Conservation (phyloP, 2,888 invertebrate genomes). For the Horisme vitalbata region DNA sequence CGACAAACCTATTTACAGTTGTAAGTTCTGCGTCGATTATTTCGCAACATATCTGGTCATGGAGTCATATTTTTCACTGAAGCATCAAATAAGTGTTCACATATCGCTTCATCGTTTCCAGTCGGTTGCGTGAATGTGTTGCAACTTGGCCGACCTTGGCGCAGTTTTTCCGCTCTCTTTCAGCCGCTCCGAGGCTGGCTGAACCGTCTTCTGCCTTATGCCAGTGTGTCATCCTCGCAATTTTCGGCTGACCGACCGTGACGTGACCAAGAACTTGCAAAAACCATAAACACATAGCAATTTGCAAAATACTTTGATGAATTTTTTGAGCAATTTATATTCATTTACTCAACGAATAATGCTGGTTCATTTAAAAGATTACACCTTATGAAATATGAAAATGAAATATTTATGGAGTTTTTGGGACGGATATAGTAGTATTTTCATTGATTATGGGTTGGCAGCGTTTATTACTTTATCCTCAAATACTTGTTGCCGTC, state of each 20-base stretch:
- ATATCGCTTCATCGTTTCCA: slow-evolving; percentile 60
- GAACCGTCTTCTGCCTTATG: slow-evolving; percentile 48
- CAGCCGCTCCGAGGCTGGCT: slow-evolving; percentile 64
- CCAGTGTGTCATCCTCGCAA: slow-evolving; percentile 42
- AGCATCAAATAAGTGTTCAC: slow-evolving; percentile 41
- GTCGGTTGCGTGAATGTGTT: slow-evolving; percentile 64
- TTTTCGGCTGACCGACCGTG: slow-evolving; percentile 22
- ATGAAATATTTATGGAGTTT: too few species aligned
- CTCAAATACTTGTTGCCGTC: too few species aligned
- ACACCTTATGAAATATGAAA: too few species aligned
- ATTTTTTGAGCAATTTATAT: slow-evolving; percentile 3
- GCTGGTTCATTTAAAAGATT: too few species aligned
- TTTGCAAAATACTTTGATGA: slow-evolving; percentile 10
- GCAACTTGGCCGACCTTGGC: slow-evolving; percentile 74
- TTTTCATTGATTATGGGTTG: too few species aligned
- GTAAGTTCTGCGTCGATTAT: not conserved
- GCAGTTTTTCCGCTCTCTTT: slow-evolving; percentile 82
- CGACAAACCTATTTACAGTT: too few species aligned
- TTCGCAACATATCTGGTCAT: slow-evolving; percentile 20
- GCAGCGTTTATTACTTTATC: too few species aligned
- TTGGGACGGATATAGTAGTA: too few species aligned
- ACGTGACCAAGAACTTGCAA: slow-evolving; percentile 28
- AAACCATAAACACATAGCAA: slow-evolving; percentile 23
- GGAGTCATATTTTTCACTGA: slow-evolving; percentile 30
- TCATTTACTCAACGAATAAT: slow-evolving; percentile 1